Conservation (phyloP, 2,888 invertebrate genomes). For the Cryptus viduatorius region DNA sequence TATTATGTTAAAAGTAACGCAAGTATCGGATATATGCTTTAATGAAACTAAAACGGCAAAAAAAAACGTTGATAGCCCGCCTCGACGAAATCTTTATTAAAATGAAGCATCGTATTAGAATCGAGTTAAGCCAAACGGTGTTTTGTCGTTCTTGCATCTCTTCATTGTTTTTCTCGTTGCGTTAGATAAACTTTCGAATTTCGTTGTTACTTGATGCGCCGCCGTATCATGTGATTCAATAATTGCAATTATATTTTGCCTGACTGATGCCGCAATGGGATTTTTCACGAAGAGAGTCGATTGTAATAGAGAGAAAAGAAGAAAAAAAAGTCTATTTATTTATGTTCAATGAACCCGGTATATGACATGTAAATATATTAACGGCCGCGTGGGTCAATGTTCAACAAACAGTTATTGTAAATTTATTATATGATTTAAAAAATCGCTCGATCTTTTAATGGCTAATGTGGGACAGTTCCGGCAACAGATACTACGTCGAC, state of each 20-base stretch:
- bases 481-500: slow-evolving; percentile 17
- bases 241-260: slow-evolving; percentile 25
- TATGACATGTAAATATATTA: slow-evolving; percentile 38
- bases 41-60: slow-evolving; percentile 14
- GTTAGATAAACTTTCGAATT: not conserved
- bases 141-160: slow-evolving; percentile 19
- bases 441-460: slow-evolving; percentile 12
- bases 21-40: slow-evolving; percentile 18
- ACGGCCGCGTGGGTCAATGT: slow-evolving; percentile 7
- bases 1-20: not conserved
- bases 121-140: slow-evolving; percentile 2
- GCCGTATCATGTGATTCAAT: slow-evolving; percentile 18
- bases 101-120: slow-evolving; percentile 10
- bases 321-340: slow-evolving; percentile 11
- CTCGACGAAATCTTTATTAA: slow-evolving; percentile 8
- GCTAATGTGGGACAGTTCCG: slow-evolving; percentile 25
- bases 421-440: slow-evolving; percentile 22
- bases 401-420: slow-evolving; percentile 22
- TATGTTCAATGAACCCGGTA: slow-evolving; percentile 21
- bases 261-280: slow-evolving; percentile 16
- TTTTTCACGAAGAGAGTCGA: not conserved
- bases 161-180: not conserved
- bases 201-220: not conserved
- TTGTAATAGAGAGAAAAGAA: not conserved
- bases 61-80: slow-evolving; percentile 1